These are phyloP conservation scores for Nyctereutes procyonoides DNA, from an alignment of 2,113 vertebrate genomes.

Conservation along the genomic window DNA sequence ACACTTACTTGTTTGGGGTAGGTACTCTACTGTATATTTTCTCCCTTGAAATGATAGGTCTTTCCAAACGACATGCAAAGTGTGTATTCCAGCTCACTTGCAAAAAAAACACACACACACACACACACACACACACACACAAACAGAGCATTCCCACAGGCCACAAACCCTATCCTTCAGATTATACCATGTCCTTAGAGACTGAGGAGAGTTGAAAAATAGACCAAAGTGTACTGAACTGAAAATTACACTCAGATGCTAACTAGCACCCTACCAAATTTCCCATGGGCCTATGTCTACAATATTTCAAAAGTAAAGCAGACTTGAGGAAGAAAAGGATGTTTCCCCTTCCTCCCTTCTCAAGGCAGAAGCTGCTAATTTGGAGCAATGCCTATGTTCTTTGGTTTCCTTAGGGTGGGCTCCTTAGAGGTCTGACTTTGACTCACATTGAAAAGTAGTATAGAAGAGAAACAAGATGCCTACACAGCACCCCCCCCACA, in stretches of 20 bases:
- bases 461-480: neutral
- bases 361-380: neutral
- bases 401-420: neutral
- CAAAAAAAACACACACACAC: too few species aligned
- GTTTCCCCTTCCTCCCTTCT: neutral
- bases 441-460: neutral
- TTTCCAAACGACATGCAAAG: constrained; percentile 27
- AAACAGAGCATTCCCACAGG: constrained; percentile 32
- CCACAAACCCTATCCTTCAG: neutral
- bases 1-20: constrained; percentile 7
- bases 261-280: constrained; percentile 59
- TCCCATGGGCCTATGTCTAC: constrained; percentile 49
- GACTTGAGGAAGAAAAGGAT: constrained; percentile 10
- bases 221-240: constrained; percentile 57
- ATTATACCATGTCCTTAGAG: constrained; percentile 49
- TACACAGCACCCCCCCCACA: fast-evolving
- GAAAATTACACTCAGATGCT: constrained; percentile 64
- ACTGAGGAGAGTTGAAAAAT: neutral
- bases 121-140: too few species aligned
- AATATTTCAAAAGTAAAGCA: constrained; percentile 54
- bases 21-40: neutral
- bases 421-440: neutral
- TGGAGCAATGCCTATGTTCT: neutral
- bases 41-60: neutral
- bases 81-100: neutral